phyloP scores from a whole-genome alignment of 1,140 invertebrate genomes.

The Caenorhabditis briggsae region DNA sequence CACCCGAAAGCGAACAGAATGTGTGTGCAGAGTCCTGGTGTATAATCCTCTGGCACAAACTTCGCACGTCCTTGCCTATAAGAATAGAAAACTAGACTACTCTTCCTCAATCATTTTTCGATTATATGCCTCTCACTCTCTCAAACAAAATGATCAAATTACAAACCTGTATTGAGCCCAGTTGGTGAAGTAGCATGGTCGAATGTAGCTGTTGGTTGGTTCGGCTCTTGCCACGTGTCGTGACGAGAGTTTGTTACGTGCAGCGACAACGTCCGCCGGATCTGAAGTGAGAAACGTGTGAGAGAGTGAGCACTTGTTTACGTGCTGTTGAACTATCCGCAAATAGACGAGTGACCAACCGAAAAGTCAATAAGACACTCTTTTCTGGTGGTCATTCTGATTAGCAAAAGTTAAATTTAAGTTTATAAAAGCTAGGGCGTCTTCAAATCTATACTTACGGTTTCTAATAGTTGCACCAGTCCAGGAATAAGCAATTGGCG shows the following conservation, averaged over 20 bases:
- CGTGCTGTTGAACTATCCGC: conserved; percentile 35
- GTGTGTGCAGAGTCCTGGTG: conserved; percentile 93
- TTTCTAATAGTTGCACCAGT: conserved; percentile 33
- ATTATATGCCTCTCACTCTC: not conserved
- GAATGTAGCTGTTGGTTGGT: conserved; percentile 63
- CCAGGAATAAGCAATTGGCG: not conserved
- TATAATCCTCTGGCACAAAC: conserved; percentile 93
- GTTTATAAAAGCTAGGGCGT: not conserved
- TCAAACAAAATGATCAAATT: conserved; percentile 40
- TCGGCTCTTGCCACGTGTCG: conserved; percentile 18
- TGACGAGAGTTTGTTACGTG: conserved; percentile 24
- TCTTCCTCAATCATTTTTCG: conserved; percentile 6
- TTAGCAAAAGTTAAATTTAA: not conserved
- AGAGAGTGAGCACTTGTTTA: conserved; percentile 5
- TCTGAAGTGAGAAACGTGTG: conserved; percentile 51
- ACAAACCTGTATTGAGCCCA: conserved; percentile 91
- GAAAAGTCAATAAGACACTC: not conserved
- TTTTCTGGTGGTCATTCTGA: not conserved
- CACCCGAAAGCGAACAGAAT: conserved; percentile 95
- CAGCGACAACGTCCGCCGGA: conserved; percentile 46
- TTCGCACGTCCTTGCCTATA: conserved; percentile 86
- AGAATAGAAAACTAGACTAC: conserved; percentile 18
- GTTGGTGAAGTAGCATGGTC: conserved; percentile 91
- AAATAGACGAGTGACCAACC: conserved; percentile 19
- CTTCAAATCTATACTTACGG: not conserved